Evolutionary conservation across 2,888 invertebrate species (phyloP).

Genomic region (Alentia gelatinosa): DNA sequence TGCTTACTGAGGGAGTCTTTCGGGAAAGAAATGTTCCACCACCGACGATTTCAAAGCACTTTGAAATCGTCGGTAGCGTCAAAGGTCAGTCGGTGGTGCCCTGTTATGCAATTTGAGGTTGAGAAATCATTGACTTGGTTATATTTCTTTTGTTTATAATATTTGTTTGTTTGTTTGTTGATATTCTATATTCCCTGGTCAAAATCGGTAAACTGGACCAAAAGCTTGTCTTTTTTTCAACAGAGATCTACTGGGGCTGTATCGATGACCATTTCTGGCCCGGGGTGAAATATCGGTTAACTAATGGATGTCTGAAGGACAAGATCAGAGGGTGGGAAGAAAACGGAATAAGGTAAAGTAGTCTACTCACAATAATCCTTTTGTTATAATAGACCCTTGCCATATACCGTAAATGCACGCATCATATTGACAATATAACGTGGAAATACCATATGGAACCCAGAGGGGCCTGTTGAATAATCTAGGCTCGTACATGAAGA

Average conservation of each 20-base stretch:
- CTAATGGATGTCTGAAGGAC: slow-evolving; percentile 60
- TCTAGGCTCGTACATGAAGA: too few relatives aligned
- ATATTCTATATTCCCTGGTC: too few relatives aligned
- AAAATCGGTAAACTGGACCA: too few relatives aligned
- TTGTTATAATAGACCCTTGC: not conserved
- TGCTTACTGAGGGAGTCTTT: too few relatives aligned
- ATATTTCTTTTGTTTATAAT: not conserved
- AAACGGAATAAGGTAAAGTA: slow-evolving; percentile 30
- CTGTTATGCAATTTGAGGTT: not conserved
- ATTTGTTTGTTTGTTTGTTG: not conserved
- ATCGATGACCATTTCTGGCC: slow-evolving; percentile 64
- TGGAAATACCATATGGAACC: not conserved
- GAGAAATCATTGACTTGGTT: not conserved
- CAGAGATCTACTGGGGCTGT: slow-evolving; percentile 63
- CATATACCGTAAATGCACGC: not conserved
- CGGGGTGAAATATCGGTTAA: slow-evolving; percentile 59
- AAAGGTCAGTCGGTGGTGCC: not conserved
- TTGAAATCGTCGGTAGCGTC: not conserved
- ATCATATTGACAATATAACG: not conserved
- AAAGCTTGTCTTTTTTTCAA: not conserved
- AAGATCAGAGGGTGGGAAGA: slow-evolving; percentile 57
- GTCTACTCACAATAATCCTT: not conserved
- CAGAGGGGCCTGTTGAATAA: not conserved
- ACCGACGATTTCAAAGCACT: not conserved
- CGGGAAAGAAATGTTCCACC: too few relatives aligned